Evolutionary conservation across 1,140 invertebrate species (phyloP).

Genomic region (Microvelia longipes): DNA sequence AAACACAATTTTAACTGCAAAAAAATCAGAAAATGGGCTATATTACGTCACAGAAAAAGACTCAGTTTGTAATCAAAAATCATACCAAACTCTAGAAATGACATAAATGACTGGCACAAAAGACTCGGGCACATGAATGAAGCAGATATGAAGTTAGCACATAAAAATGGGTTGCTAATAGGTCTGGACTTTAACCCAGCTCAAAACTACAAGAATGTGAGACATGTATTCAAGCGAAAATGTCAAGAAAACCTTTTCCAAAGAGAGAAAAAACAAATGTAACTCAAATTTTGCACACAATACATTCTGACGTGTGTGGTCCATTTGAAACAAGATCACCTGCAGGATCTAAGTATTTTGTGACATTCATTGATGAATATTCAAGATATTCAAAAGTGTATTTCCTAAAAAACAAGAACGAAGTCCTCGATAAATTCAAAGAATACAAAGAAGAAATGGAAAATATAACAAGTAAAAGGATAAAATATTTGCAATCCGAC

Average conservation of each 20-base stretch:
- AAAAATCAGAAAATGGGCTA: background rate
- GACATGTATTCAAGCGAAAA: background rate
- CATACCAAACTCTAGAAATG: too few species aligned
- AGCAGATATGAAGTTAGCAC: background rate
- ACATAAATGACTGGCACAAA: background rate
- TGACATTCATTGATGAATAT: background rate
- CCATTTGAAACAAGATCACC: background rate
- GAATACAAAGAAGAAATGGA: conserved; percentile 7
- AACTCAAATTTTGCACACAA: background rate
- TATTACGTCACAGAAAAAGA: background rate
- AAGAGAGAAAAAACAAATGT: background rate
- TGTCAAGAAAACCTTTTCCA: background rate
- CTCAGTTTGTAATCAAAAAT: background rate
- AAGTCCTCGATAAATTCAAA: conserved; percentile 3
- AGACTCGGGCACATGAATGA: background rate
- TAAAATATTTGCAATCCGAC: conserved; percentile 19
- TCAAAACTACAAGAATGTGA: background rate
- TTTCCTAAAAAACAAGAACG: conserved; percentile 9
- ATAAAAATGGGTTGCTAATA: background rate
- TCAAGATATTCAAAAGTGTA: background rate
- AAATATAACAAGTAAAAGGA: conserved; percentile 5
- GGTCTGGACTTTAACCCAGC: background rate
- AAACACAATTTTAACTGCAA: background rate
- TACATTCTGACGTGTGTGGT: background rate
- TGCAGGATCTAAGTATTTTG: background rate